A percentile compares a stretch with the other conserved stretches of the same genome.
Evolutionary conservation across 2,113 vertebrate species (phyloP).

Genomic region (Sebastes schlegelii): DNA sequence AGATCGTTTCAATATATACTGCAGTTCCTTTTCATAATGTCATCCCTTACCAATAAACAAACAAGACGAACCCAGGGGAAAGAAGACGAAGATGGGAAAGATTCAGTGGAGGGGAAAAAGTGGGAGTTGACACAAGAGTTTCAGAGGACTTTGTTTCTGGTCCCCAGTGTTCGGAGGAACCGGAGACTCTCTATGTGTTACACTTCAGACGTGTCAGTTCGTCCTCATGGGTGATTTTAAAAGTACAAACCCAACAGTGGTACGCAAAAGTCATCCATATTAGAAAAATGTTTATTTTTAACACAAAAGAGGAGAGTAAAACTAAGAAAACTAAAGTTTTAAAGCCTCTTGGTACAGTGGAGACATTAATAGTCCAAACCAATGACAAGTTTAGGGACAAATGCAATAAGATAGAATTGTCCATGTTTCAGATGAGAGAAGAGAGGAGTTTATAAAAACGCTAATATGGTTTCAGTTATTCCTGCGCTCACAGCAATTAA

Average conservation of each 20-base stretch:
- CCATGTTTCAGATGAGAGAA: neutral
- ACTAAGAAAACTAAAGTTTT: neutral
- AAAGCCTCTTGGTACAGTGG: neutral
- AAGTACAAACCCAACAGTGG: neutral
- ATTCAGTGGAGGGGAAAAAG: constrained; percentile 3
- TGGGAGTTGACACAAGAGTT: constrained; percentile 21
- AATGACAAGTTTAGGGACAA: neutral
- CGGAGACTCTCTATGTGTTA: neutral
- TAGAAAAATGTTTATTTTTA: constrained; percentile 4
- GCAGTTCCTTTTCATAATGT: constrained; percentile 40
- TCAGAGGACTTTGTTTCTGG: constrained; percentile 28
- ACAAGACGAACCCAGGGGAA: constrained; percentile 25
- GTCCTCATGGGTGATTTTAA: neutral
- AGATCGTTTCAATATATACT: constrained; percentile 40
- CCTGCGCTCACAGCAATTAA: neutral
- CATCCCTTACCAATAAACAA: constrained; percentile 59
- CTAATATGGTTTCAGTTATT: constrained; percentile 6
- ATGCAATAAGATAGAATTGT: neutral
- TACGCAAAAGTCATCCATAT: neutral
- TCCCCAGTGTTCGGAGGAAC: neutral
- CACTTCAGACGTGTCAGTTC: neutral
- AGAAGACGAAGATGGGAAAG: constrained; percentile 20
- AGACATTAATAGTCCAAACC: neutral
- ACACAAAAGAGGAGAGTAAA: neutral
- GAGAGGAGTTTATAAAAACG: neutral